Conservation (phyloP, 2,797 vertebrate species). For the Dermochelys coriacea region DNA sequence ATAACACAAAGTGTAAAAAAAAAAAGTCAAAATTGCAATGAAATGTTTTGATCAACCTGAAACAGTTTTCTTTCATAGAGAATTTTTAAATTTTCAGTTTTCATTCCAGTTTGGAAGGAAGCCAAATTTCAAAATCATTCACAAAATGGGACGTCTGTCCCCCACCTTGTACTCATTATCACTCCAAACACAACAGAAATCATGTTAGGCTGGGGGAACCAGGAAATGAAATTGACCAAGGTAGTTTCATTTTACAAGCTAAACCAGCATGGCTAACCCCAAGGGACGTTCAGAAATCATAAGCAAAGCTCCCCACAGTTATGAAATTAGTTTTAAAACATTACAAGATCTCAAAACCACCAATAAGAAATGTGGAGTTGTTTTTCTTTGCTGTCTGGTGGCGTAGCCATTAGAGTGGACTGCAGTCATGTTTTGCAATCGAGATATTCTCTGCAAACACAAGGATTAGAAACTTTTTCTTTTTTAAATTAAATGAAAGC, state of each 20-base stretch:
- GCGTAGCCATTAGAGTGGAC: slow-evolving; percentile 60
- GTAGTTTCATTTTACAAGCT: background rate
- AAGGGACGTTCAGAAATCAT: slow-evolving; percentile 37
- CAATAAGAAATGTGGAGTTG: background rate
- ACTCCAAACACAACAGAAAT: background rate
- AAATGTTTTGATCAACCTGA: background rate
- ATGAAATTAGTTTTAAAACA: slow-evolving; percentile 64
- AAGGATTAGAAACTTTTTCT: slow-evolving; percentile 68
- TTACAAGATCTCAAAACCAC: slow-evolving; percentile 39
- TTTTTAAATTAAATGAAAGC: slow-evolving; percentile 36
- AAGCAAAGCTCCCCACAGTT: slow-evolving; percentile 50
- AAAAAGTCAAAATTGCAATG: background rate
- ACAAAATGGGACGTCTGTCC: background rate
- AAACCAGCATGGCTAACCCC: rapidly evolving
- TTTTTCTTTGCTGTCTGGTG: slow-evolving; percentile 54
- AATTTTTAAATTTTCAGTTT: background rate
- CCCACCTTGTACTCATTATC: background rate
- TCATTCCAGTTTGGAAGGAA: background rate
- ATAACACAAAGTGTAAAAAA: background rate
- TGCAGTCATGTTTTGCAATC: slow-evolving; percentile 66
- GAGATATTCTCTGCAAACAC: slow-evolving; percentile 55
- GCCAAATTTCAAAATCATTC: background rate
- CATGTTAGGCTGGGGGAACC: background rate
- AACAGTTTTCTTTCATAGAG: background rate
- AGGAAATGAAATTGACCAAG: background rate